These are phyloP conservation scores for Neuroscelio doddi DNA, from an alignment of 2,888 invertebrate genomes.

Conservation along the genomic window DNA sequence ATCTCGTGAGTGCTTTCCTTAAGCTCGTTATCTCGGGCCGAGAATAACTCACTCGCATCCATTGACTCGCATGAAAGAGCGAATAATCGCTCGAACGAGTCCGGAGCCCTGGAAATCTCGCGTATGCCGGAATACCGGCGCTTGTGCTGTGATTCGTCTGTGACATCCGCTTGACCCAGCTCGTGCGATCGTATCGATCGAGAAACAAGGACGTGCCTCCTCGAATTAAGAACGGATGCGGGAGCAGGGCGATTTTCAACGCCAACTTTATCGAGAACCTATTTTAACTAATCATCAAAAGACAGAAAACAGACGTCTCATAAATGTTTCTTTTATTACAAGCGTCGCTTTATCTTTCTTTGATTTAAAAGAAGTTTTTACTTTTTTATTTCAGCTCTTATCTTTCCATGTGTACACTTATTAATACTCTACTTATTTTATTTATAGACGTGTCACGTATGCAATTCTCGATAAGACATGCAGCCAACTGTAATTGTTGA, in stretches of 20 bases:
- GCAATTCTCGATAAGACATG: slow-evolving; percentile 12
- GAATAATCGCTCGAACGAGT: too few relatives aligned
- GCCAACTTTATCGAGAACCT: slow-evolving; percentile 36
- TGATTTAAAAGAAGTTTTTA: too few relatives aligned
- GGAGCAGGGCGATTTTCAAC: slow-evolving; percentile 34
- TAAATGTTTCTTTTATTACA: too few relatives aligned
- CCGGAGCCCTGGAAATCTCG: too few relatives aligned
- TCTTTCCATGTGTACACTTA: slow-evolving; percentile 2
- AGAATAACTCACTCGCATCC: slow-evolving; percentile 49
- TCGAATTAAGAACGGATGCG: slow-evolving; percentile 42
- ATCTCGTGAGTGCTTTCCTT: slow-evolving; percentile 2
- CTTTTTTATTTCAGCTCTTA: too few relatives aligned
- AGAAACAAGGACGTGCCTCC: slow-evolving; percentile 35
- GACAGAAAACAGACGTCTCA: slow-evolving; percentile 34
- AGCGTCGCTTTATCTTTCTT: too few relatives aligned
- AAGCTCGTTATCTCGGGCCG: slow-evolving; percentile 44
- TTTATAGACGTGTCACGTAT: slow-evolving; percentile 17
- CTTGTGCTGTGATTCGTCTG: slow-evolving; percentile 14
- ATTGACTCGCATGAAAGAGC: too few relatives aligned
- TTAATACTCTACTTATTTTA: slow-evolving; percentile 14
- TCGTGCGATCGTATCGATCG: slow-evolving; percentile 22
- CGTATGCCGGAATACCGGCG: too few relatives aligned
- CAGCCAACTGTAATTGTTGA: neutral
- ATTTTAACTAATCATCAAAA: slow-evolving; percentile 38
- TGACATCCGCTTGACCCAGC: slow-evolving; percentile 17